Evolutionary conservation across 2,113 vertebrate species (phyloP).

Genomic region (Diphyllodes magnificus): DNA sequence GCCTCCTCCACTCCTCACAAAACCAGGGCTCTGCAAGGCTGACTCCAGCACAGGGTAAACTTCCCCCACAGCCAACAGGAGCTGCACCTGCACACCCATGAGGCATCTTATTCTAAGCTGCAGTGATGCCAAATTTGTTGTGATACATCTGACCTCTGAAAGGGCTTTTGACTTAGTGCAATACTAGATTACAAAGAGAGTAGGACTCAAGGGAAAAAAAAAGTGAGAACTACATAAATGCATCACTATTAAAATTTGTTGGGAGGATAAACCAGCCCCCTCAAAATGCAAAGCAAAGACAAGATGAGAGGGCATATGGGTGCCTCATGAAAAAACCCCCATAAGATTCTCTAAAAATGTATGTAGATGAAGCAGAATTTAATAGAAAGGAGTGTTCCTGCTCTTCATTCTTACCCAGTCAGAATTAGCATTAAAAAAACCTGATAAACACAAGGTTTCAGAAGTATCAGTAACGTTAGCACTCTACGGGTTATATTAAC

Average conservation of each 20-base stretch:
- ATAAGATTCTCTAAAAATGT: not conserved
- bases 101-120: not conserved
- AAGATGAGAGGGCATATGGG: not conserved
- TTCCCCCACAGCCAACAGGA: not conserved
- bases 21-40: not conserved
- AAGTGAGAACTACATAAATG: not conserved
- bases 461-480: not conserved
- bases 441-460: not conserved
- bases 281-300: not conserved
- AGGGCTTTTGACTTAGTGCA: not conserved
- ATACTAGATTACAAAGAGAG: not conserved
- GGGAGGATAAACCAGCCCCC: not conserved
- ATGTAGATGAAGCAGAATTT: not conserved
- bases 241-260: not conserved
- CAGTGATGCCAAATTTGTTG: not conserved
- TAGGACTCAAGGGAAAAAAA: not conserved
- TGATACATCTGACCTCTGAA: not conserved
- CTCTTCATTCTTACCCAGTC: not conserved
- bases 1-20: not conserved
- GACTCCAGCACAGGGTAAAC: not conserved
- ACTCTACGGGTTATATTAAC: not conserved
- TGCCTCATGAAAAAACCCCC: not conserved
- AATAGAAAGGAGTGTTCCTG: not conserved
- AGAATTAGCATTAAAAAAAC: not conserved
- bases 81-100: not conserved